A percentile compares a stretch with the other conserved stretches of the same genome.
phyloP scores from a whole-genome alignment of 2,888 invertebrate species.

The Invenusta paracnida region DNA sequence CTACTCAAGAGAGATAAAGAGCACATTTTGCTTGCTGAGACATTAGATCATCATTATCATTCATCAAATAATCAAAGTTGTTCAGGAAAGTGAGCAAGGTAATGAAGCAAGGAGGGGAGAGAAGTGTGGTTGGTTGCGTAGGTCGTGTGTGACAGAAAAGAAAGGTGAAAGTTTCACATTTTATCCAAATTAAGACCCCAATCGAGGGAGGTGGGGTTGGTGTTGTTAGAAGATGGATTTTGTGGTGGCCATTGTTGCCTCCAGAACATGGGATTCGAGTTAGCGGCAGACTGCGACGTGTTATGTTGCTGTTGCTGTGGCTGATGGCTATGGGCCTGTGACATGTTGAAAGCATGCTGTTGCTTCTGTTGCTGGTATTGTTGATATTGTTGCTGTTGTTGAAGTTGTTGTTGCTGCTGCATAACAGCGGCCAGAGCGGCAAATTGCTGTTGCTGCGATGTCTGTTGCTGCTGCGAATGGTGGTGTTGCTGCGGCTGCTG shows the following conservation, averaged over 20 bases:
- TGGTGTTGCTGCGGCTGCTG: neutral
- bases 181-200: slow-evolving; percentile 16
- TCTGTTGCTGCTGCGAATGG: neutral
- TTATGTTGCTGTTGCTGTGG: slow-evolving; percentile 4
- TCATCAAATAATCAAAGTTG: too few species aligned
- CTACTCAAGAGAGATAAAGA: too few species aligned
- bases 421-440: neutral
- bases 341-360: neutral
- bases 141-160: neutral
- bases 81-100: neutral
- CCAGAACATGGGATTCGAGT: neutral
- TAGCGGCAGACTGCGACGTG: neutral
- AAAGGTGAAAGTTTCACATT: neutral
- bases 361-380: neutral
- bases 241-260: neutral
- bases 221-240: too few species aligned
- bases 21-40: too few species aligned
- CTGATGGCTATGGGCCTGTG: too few species aligned
- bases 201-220: neutral
- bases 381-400: neutral
- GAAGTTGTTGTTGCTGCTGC: neutral
- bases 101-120: slow-evolving; percentile 1
- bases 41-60: too few species aligned
- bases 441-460: neutral
- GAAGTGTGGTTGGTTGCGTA: neutral